Conservation (phyloP, 1,140 invertebrate species). For the Bombyx mori region DNA sequence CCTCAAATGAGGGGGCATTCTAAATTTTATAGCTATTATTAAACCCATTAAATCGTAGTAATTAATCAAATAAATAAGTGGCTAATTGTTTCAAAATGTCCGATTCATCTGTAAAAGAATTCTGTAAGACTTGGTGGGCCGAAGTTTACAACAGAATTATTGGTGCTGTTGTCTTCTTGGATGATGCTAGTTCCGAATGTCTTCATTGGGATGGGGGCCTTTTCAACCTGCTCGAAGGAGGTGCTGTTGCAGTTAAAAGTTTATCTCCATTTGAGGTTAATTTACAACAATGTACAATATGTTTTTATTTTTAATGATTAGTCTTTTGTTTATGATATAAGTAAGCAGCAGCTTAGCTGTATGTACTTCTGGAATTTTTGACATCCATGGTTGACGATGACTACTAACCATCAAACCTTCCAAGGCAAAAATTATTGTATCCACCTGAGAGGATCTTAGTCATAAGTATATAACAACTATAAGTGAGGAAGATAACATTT, state of each 20-base stretch:
- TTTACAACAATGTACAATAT: background rate
- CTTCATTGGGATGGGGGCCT: conserved; percentile 77
- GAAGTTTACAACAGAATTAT: conserved; percentile 73
- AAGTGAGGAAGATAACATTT: too few relatives aligned
- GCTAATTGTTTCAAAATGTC: conserved; percentile 21
- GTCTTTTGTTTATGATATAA: too few relatives aligned
- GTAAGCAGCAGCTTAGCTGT: too few relatives aligned
- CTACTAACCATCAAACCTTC: too few relatives aligned
- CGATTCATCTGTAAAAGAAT: conserved; percentile 42
- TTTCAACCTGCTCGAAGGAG: conserved; percentile 65
- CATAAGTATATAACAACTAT: too few relatives aligned
- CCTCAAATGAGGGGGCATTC: background rate
- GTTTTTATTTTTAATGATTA: too few relatives aligned
- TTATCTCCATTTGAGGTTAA: conserved; percentile 76
- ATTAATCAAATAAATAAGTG: too few relatives aligned
- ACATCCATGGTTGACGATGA: too few relatives aligned
- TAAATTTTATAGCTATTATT: background rate
- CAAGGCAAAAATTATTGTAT: too few relatives aligned
- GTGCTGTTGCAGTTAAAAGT: conserved; percentile 72
- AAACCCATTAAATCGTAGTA: too few relatives aligned
- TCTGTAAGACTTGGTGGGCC: conserved; percentile 66
- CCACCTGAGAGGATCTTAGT: too few relatives aligned
- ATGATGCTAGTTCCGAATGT: conserved; percentile 73
- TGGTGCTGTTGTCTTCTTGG: conserved; percentile 74
- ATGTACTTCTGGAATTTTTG: too few relatives aligned